phyloP scores from a whole-genome alignment of 53 echinoderm and acorn worm genomes.

The Arbacia lixula region DNA sequence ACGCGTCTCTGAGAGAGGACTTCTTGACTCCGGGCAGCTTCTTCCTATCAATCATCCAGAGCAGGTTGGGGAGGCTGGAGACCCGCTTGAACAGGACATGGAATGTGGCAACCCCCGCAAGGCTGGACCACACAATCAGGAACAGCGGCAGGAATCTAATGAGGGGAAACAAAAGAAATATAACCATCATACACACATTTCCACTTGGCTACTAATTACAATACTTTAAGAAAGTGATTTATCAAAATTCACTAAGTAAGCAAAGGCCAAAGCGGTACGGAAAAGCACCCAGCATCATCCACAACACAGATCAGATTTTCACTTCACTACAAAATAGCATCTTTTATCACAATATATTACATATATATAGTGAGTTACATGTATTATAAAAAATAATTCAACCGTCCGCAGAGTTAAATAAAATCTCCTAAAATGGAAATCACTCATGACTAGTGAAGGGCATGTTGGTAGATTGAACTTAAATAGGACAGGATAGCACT shows the following conservation, averaged over 20 bases:
- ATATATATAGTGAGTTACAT: no score
- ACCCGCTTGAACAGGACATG: constrained; percentile 41
- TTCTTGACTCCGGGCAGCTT: constrained; percentile 55
- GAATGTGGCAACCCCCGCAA: constrained; percentile 3
- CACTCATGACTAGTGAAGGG: no score
- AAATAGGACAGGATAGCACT: no score
- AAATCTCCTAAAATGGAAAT: no score
- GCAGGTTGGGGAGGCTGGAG: constrained; percentile 72
- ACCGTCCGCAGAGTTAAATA: no score
- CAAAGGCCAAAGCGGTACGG: background rate
- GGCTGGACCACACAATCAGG: constrained; percentile 25
- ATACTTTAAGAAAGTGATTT: no score
- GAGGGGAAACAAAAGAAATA: background rate
- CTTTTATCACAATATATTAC: no score
- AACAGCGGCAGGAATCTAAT: constrained; percentile 31
- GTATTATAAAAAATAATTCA: no score
- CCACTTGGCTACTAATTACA: background rate
- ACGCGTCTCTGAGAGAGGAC: constrained; percentile 28
- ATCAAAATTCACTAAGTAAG: no score
- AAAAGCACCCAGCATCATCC: background rate
- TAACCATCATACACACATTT: background rate
- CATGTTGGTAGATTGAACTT: no score
- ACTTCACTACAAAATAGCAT: no score
- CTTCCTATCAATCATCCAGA: constrained; percentile 80
- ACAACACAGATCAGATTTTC: no score